Conservation (phyloP, 2,113 vertebrate genomes). For the Thalassarche chlororhynchos region DNA sequence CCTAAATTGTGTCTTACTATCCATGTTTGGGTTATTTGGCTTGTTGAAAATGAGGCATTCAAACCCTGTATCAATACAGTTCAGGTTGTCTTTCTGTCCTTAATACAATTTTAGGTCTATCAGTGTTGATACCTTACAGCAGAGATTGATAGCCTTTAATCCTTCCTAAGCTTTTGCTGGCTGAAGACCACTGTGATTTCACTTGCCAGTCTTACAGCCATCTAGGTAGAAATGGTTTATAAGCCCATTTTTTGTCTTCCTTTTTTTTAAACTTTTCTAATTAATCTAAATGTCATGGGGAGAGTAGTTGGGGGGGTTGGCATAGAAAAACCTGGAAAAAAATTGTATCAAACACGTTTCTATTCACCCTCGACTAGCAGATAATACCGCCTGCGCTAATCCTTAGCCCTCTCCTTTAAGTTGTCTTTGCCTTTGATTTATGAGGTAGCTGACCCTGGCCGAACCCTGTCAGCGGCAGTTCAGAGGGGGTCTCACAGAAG, state of each 20-base stretch:
- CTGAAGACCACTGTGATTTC: constrained; percentile 43
- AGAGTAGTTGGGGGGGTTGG: background rate
- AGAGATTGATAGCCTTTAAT: constrained; percentile 55
- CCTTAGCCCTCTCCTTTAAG: constrained; percentile 5
- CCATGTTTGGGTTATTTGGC: background rate
- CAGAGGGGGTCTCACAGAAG: constrained; percentile 52
- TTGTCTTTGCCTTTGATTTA: constrained; percentile 65
- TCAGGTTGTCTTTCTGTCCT: background rate
- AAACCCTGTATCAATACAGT: background rate
- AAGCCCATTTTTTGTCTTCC: background rate
- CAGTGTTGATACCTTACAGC: constrained; percentile 20
- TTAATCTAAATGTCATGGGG: constrained; percentile 54
- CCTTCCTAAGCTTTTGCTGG: constrained; percentile 36
- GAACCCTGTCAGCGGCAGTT: constrained; percentile 66
- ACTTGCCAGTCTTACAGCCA: constrained; percentile 15
- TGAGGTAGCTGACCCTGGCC: constrained; percentile 48
- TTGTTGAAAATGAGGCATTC: background rate
- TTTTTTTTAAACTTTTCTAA: constrained; percentile 26
- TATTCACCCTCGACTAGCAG: constrained; percentile 3
- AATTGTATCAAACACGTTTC: constrained; percentile 8
- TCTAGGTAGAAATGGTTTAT: constrained; percentile 41
- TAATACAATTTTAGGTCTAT: constrained; percentile 1
- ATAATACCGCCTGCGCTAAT: constrained; percentile 38
- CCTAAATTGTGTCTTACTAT: background rate
- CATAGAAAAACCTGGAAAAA: background rate